phyloP scores from a whole-genome alignment of 2,888 invertebrate species.

The Polylopha cassiicola region DNA sequence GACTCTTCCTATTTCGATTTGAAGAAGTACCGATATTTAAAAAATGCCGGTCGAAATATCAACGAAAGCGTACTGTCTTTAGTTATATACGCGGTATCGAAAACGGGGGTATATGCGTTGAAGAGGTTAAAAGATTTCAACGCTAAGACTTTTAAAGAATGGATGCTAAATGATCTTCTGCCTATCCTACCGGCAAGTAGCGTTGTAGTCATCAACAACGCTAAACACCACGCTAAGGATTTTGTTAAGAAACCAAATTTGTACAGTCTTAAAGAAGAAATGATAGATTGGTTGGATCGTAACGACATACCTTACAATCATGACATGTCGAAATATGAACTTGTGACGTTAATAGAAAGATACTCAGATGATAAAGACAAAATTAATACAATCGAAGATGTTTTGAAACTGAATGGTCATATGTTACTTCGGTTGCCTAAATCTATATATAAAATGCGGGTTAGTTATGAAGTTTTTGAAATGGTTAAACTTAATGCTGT shows the following conservation, averaged over 20 bases:
- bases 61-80: neutral
- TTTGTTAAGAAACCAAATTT: slow-evolving; percentile 19
- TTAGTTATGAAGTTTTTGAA: slow-evolving; percentile 14
- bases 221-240: slow-evolving; percentile 24
- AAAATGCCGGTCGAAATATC: neutral
- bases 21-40: slow-evolving; percentile 1
- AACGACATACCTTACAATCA: slow-evolving; percentile 30
- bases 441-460: slow-evolving; percentile 27
- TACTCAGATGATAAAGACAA: slow-evolving; percentile 28
- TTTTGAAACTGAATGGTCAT: slow-evolving; percentile 30
- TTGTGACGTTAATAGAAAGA: slow-evolving; percentile 34
- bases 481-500: slow-evolving; percentile 6
- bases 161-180: slow-evolving; percentile 27
- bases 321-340: slow-evolving; percentile 31
- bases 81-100: slow-evolving; percentile 30
- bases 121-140: slow-evolving; percentile 22
- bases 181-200: slow-evolving; percentile 25
- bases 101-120: slow-evolving; percentile 19
- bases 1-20: slow-evolving; percentile 18
- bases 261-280: slow-evolving; percentile 29
- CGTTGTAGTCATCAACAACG: slow-evolving; percentile 30
- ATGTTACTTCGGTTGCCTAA: slow-evolving; percentile 33
- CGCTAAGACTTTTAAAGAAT: slow-evolving; percentile 26
- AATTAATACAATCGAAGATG: slow-evolving; percentile 26
- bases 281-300: slow-evolving; percentile 34